A percentile compares a stretch with the other conserved stretches of the same genome.
phyloP scores from a whole-genome alignment of 2,113 vertebrate species.

The Paradoxurus hermaphroditus region DNA sequence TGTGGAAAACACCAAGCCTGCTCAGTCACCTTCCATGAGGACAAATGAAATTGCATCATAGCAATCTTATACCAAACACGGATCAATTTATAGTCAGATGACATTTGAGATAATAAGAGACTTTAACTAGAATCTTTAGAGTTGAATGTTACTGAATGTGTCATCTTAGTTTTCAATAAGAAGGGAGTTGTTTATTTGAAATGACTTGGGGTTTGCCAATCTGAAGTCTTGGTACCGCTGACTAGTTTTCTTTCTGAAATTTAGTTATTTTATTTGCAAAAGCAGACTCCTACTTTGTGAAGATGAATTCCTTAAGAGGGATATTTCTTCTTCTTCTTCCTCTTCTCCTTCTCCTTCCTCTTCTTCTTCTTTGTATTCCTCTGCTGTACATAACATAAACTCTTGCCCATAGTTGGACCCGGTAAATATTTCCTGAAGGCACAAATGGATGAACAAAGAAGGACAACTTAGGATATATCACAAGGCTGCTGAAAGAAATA shows the following conservation, averaged over 20 bases:
- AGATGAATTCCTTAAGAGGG: not conserved
- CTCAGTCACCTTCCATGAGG: not conserved
- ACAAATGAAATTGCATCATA: not conserved
- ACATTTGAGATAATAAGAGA: not conserved
- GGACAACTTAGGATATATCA: not conserved
- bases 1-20: not conserved
- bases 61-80: not conserved
- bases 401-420: not conserved
- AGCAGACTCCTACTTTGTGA: not conserved
- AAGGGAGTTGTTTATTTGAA: not conserved
- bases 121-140: not conserved
- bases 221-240: not conserved
- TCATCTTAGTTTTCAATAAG: not conserved
- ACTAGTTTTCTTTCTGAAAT: not conserved
- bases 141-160: not conserved
- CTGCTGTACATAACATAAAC: not conserved
- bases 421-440: not conserved
- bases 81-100: not conserved
- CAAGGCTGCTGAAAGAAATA: not conserved
- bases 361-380: not conserved
- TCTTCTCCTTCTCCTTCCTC: not conserved
- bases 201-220: not conserved
- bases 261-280: not conserved
- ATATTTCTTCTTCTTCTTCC: not conserved
- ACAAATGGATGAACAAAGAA: not conserved